Evolutionary conservation across 1,140 invertebrate species (phyloP), one percentile per base, ranked within the genome.

Genomic region (Arion vulgaris): DNA sequence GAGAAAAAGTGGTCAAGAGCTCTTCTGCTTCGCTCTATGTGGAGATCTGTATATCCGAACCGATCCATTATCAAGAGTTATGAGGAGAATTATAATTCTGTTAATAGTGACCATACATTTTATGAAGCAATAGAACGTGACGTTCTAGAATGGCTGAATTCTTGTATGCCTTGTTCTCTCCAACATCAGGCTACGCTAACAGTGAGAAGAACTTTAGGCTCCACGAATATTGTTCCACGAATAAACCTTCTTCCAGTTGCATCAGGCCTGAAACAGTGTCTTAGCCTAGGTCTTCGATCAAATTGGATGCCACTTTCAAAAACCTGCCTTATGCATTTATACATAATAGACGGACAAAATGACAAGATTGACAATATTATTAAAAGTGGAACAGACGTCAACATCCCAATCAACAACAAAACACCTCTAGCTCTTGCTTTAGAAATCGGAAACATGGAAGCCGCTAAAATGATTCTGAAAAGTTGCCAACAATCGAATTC

Each of bases 111-210:
- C 74, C 5, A 5, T 2, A 13, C 51, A 9, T 34, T 19, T 19
- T 32, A 39, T 73, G 28, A 39, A 49, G 71, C 36, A 1, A 38
- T 73, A 4, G 26, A 41, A 11, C 9, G 9, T 9, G 23, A 73
- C 1, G n/a, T 73, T 4, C n/a, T 39, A 34, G 71, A 39, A 2
- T 49, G 71, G 71, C 28, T 41, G n/a, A n/a, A 39, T 11, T 39
- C 36, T 11, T 26, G 36, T n/a, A 7, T n/a, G 19, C 71, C 74
- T 9, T 51, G 74, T 32, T 53, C 32, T 13, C 51, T 81, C 11
- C 69, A 81, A 41, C 69, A 81, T 62, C 80, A 81, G 39, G 36
- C 28, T 34, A 51, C 23, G 28, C 32, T 74, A 26, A 53, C 19
- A 28, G 51, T 81, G 32, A 28, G 80, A 38, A 15, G 36, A 9